Conservation (phyloP, 2,113 vertebrate species). For the Gorsachius goisagi region DNA sequence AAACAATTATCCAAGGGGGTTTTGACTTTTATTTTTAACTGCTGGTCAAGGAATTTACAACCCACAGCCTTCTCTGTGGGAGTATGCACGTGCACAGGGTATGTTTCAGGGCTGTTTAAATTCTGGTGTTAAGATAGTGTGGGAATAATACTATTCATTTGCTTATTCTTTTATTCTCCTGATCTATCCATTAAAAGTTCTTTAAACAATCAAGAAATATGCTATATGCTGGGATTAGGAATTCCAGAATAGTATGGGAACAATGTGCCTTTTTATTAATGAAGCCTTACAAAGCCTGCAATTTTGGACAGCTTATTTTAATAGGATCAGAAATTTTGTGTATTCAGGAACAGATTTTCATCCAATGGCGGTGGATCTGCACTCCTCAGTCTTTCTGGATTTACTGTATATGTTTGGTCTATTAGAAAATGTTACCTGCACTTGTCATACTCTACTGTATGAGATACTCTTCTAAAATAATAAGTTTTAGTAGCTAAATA, state of each 20-base stretch:
- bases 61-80: not conserved
- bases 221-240: not conserved
- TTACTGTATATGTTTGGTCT: not conserved
- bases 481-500: not conserved
- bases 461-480: not conserved
- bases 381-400: not conserved
- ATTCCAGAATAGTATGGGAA: not conserved
- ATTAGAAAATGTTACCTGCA: not conserved
- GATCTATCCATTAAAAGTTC: not conserved
- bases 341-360: not conserved
- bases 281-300: not conserved
- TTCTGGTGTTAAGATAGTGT: not conserved
- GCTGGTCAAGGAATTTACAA: not conserved
- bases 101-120: not conserved
- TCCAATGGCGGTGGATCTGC: not conserved
- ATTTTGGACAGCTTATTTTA: not conserved
- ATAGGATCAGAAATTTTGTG: not conserved
- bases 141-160: not conserved
- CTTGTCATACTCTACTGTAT: not conserved
- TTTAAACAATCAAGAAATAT: not conserved
- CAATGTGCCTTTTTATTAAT: not conserved
- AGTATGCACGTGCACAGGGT: fast-evolving
- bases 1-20: not conserved
- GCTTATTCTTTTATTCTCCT: not conserved
- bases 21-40: slow-evolving; percentile 1